Base-by-base conservation (phyloP, 2,797 vertebrate genomes). In the Hydrophis major region DNA sequence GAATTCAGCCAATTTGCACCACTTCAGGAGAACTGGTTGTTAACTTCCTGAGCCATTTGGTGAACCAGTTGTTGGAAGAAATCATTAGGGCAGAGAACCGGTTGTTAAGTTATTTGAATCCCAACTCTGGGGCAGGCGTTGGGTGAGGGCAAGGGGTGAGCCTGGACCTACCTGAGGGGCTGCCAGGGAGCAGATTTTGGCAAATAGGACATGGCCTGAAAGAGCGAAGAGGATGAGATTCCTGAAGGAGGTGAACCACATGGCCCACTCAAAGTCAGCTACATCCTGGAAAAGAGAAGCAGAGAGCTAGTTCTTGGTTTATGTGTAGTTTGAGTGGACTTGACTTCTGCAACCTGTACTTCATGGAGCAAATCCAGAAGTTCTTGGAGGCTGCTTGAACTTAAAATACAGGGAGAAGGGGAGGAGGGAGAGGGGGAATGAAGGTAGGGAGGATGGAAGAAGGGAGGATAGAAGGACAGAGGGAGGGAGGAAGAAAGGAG, bases 201-300 rank as follows among this genome's bases (percentile, higher is more conserved):
- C 99, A 0, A 99, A 99, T 83, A 99, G 98, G 93, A 99, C 97
- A 0, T 99, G 99, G 13, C 99, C 99, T 0, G 98, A 98, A 63
- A 99, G 98, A 50, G 98, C 98, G 0, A 99, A 99, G 94, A 99
- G 37, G 95, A 99, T 99, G 97, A 99, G 90, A 2, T 98, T 98
- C 86, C 98, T 98, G 97, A 99, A 99, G 0, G 98, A 99, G 89
- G 98, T 99, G 96, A 99, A 99, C 99, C 99, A 99, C 99, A 99
- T 99, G 96, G 98, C 97, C 99, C 99, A 99, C 96, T 99, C 99
- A 0, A 98, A 98, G 95, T 99, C 99, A 0, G 99, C 98, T 0
- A 97, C 97, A 0, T 99, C 99, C 99, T 99, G 97, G 0, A 47
- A 94, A 94, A 93, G 86, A 95, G 91, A 92, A 89, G 27, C 74